Base-by-base conservation (phyloP, 2,888 invertebrate genomes). In the Cheilosia soror region DNA sequence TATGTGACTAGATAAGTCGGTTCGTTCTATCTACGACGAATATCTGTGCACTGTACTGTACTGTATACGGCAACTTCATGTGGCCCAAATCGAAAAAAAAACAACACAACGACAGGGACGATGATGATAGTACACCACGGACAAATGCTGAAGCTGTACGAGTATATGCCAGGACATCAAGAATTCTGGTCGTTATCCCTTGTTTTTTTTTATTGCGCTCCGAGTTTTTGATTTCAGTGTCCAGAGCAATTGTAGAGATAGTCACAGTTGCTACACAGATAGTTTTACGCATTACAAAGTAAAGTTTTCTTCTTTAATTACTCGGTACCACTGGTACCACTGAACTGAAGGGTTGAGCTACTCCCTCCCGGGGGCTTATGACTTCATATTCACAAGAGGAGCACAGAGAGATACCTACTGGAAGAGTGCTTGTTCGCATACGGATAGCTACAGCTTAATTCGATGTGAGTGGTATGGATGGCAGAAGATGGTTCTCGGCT, bases 251-350 rank as follows among this genome's bases (percentile, higher is more conserved):
- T 51, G 25, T 4, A 25, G 15, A 62, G 72, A 72, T 76, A 76
- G 51, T 51, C 66, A 58, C 66, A 83, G 73, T 83, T 69, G 63
- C 78, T 78, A 68, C 78, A 75, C 33, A 84, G 75, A 76, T 75
- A 84, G 75, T 85, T 75, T 27, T 33, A 81, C 81, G 85, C 72
- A 72, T 68, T 73, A 76, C 71, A 72, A 68, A 81, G 72, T 77
- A 77, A 81, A 85, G 85, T 85, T 85, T 81, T 81, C 81, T 57
- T 85, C 81, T 81, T 85, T 85, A 85, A 85, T 85, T 85, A 81
- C 85, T 81, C 62, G 81, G 77, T 20, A 20, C 20, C 40, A 72
- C 65, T 65, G n/a, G 40, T 62, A 62, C 57, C 40, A 72, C 65
- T 65, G 72, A 83, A 72, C 65, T 65, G 72, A 83, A 66, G 79